Conservation (phyloP, 1,140 invertebrate species). For the Neodiprion fabricii region DNA sequence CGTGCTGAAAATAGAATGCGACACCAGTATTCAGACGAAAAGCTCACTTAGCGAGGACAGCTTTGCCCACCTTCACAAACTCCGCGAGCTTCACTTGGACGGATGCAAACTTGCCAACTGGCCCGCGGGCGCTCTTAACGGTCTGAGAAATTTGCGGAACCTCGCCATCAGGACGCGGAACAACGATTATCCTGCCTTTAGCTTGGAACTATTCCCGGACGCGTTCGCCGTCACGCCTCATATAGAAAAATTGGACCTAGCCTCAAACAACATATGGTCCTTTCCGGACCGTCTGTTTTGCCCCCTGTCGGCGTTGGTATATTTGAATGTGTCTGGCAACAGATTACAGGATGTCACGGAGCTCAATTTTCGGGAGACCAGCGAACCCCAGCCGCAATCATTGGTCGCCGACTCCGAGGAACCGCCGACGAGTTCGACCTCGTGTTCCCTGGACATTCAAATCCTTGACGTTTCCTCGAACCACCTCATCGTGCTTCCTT, state of each 20-base stretch:
- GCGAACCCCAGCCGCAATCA: slow-evolving; percentile 63
- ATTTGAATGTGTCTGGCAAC: slow-evolving; percentile 79
- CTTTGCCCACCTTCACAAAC: slow-evolving; percentile 78
- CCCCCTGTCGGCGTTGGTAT: slow-evolving; percentile 72
- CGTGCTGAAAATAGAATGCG: slow-evolving; percentile 76
- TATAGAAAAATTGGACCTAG: slow-evolving; percentile 78
- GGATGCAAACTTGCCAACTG: slow-evolving; percentile 81
- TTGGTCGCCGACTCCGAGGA: slow-evolving; percentile 67
- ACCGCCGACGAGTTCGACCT: slow-evolving; percentile 53
- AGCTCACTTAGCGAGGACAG: slow-evolving; percentile 77
- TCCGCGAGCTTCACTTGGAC: slow-evolving; percentile 78
- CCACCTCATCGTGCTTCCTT: slow-evolving; percentile 77
- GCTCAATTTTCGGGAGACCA: slow-evolving; percentile 72
- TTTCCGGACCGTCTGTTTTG: slow-evolving; percentile 83
- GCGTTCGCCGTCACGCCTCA: slow-evolving; percentile 71
- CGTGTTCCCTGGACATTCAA: slow-evolving; percentile 77
- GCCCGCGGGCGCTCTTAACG: slow-evolving; percentile 73
- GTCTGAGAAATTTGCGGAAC: slow-evolving; percentile 75
- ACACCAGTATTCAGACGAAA: slow-evolving; percentile 75
- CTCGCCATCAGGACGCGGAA: slow-evolving; percentile 81
- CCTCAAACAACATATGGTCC: slow-evolving; percentile 82
- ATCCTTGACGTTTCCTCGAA: slow-evolving; percentile 78
- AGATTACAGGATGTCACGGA: slow-evolving; percentile 78
- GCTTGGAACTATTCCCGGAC: slow-evolving; percentile 74
- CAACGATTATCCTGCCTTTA: slow-evolving; percentile 78